These are phyloP conservation scores for Dendropsophus ebraccatus DNA, from an alignment of 2,113 vertebrate species.

Conservation along the genomic window DNA sequence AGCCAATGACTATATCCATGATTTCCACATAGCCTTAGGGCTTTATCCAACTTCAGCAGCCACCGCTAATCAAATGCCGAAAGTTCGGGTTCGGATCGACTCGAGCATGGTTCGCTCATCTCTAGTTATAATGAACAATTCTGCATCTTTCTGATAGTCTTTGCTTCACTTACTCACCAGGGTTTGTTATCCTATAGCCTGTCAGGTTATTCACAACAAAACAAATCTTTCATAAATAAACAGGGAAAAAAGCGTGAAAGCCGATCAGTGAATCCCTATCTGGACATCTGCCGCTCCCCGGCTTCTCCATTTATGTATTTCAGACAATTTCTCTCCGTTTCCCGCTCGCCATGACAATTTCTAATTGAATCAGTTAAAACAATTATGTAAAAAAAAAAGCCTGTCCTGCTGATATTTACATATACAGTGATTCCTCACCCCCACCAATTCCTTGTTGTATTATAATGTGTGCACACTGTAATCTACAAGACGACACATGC, in stretches of 20 bases:
- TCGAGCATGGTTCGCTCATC: too few species aligned
- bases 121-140: neutral
- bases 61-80: too few species aligned
- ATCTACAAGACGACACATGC: too few species aligned
- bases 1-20: too few species aligned
- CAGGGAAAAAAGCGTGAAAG: neutral
- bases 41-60: too few species aligned
- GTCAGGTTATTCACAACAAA: too few species aligned
- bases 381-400: neutral
- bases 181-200: neutral
- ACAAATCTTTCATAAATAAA: neutral
- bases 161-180: neutral
- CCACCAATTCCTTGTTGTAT: conserved; percentile 57
- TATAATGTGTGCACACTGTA: neutral
- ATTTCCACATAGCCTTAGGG: too few species aligned
- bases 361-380: conserved; percentile 41
- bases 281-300: conserved; percentile 10
- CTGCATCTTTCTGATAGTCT: neutral
- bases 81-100: too few species aligned
- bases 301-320: conserved; percentile 29
- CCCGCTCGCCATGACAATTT: conserved; percentile 7
- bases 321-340: conserved; percentile 29
- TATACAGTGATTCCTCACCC: neutral
- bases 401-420: neutral
- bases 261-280: neutral